Evolutionary conservation across 1,140 invertebrate species (phyloP).

Genomic region (Drusus annulatus): DNA sequence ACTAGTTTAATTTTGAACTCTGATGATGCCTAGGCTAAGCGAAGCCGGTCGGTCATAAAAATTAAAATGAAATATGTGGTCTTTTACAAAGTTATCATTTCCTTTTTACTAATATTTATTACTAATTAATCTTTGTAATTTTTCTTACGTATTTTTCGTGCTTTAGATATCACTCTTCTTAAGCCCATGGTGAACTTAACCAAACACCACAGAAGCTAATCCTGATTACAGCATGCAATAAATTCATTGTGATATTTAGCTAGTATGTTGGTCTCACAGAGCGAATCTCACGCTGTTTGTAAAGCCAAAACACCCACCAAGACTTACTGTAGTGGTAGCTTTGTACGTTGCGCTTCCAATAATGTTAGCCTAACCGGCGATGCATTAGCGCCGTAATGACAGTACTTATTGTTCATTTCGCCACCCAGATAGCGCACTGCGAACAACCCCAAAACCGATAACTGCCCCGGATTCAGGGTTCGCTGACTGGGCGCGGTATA

Average conservation of each 20-base stretch:
- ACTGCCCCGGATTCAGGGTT: conserved; percentile 3
- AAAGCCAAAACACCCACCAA: conserved; percentile 4
- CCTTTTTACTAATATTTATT: too few relatives aligned
- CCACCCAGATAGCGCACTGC: conserved; percentile 31
- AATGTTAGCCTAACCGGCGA: conserved; percentile 49
- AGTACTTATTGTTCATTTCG: conserved; percentile 48
- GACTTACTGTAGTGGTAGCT: not conserved
- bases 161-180: too few relatives aligned
- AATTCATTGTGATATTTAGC: not conserved
- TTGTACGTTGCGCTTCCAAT: conserved; percentile 10
- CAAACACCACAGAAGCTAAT: not conserved
- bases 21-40: too few relatives aligned
- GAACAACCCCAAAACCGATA: conserved; percentile 8
- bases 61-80: too few relatives aligned
- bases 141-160: too few relatives aligned
- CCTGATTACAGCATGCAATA: not conserved
- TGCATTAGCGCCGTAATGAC: conserved; percentile 53
- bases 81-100: too few relatives aligned
- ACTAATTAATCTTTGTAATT: too few relatives aligned
- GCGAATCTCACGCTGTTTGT: not conserved
- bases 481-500: not conserved
- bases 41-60: too few relatives aligned
- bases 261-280: not conserved
- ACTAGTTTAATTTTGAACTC: too few relatives aligned
- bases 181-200: too few relatives aligned